Conservation (phyloP, 2,797 vertebrate genomes). For the Lemur catta region DNA sequence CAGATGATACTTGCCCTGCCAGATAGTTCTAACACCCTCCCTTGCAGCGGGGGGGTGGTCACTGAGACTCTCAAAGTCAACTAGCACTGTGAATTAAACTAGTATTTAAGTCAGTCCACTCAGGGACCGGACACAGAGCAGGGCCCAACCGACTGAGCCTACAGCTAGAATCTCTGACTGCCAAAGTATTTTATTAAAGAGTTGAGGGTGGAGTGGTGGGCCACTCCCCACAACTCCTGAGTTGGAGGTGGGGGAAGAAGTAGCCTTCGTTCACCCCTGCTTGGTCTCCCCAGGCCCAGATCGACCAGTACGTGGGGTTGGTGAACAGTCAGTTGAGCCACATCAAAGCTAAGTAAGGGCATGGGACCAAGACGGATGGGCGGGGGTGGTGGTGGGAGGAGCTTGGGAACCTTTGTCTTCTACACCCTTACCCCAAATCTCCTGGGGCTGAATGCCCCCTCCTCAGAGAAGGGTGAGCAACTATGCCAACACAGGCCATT, state of each 20-base stretch:
- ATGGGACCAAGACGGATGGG: not conserved
- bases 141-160: not conserved
- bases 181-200: not conserved
- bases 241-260: not conserved
- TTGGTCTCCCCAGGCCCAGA: slow-evolving; percentile 85
- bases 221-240: not conserved
- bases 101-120: not conserved
- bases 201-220: not conserved
- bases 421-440: not conserved
- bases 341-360: slow-evolving; percentile 90
- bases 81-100: not conserved
- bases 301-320: slow-evolving; percentile 86
- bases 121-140: not conserved
- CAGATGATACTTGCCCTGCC: not conserved
- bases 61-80: not conserved
- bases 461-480: not conserved
- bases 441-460: not conserved
- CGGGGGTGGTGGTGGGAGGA: no score
- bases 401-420: not conserved
- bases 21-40: not conserved
- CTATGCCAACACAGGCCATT: not conserved
- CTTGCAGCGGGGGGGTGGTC: not conserved
- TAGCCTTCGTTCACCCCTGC: not conserved
- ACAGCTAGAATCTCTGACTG: not conserved
- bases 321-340: slow-evolving; percentile 87